Base-by-base conservation (phyloP, 2,113 vertebrate species). In the Pleuronectes platessa region DNA sequence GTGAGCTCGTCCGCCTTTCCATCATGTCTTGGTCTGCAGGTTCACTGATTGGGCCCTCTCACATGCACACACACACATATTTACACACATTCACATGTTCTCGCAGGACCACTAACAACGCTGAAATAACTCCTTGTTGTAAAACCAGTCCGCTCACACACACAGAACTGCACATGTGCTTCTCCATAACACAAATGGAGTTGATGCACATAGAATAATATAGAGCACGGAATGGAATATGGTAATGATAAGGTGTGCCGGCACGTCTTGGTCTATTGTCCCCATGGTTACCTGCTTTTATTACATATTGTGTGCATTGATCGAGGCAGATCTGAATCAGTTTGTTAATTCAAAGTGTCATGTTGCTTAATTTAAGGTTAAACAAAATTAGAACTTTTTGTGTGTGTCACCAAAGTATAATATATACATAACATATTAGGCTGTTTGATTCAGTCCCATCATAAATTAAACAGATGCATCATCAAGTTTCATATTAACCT, bases 11-110 rank as follows among this genome's bases (percentile, higher is more conserved):
- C 64, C 35, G 21, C 23, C 59, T 20, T 37, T 67, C 47, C 21
- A 35, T 74, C 20, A 56, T 51, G 10, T 31, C 56, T 62, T 11
- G n/a, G 37, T 62, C 47, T 3, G 2, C 24, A 37, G 58, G 14
- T 62, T 68, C 24, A 72, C 0, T 73, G 62, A 67, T 55, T 56
- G 26, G 26, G 71, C 49, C 21, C n/a, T 42, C 20, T 70, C 31
- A 24, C 42, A 27, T 27, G 37, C n/a, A n/a, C 47, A 31, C 24
- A 58, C 37, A 68, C 24, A 58, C 37, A 59, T 15, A 2, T 63
- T 27, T 61, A 9, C 49, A 21, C 55, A n/a, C 53, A 21, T 27
- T 1, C 37, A 31, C 37, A 20, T 26, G 26, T 18, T 14, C 1
- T 15, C 23, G 47, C 5, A 24, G 3, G 45, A 17, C 21, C n/a